phyloP scores from a whole-genome alignment of 2,113 vertebrate species.

The Lepisosteus oculatus region DNA sequence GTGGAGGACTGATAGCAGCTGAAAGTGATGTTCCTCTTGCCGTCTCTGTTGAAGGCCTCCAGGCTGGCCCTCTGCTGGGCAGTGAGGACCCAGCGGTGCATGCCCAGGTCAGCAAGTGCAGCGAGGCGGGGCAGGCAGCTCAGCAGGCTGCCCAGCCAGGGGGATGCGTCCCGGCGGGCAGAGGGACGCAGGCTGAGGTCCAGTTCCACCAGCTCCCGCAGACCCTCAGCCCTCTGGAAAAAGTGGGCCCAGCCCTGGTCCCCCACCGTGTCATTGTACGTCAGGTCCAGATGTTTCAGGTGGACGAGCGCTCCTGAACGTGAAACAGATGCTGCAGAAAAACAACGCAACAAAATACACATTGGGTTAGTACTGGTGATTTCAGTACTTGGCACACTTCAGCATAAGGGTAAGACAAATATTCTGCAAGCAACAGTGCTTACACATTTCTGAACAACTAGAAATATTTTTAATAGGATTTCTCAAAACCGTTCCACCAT shows the following conservation, averaged over 20 bases:
- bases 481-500: too few species aligned
- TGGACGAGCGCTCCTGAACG: slow-evolving; percentile 55
- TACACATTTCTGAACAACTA: too few species aligned
- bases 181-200: slow-evolving; percentile 75
- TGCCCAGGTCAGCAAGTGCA: slow-evolving; percentile 60
- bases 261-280: slow-evolving; percentile 70
- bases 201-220: slow-evolving; percentile 67
- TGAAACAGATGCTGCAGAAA: slow-evolving; percentile 57
- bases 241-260: slow-evolving; percentile 67
- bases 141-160: slow-evolving; percentile 70
- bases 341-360: slow-evolving; percentile 12
- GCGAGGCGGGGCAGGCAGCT: slow-evolving; percentile 56
- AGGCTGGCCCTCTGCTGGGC: slow-evolving; percentile 54
- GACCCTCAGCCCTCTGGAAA: slow-evolving; percentile 53
- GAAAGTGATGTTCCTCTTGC: slow-evolving; percentile 60
- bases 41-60: slow-evolving; percentile 42
- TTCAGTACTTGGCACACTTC: too few species aligned
- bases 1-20: slow-evolving; percentile 47
- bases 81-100: slow-evolving; percentile 68
- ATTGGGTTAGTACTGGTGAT: background rate
- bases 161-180: slow-evolving; percentile 44
- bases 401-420: too few species aligned
- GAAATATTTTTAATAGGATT: too few species aligned
- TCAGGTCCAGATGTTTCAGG: slow-evolving; percentile 71
- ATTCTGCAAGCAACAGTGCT: too few species aligned